A percentile compares a stretch with the other conserved stretches of the same genome.
Conservation (phyloP, 2,113 vertebrate species). For the Clarias magur region DNA sequence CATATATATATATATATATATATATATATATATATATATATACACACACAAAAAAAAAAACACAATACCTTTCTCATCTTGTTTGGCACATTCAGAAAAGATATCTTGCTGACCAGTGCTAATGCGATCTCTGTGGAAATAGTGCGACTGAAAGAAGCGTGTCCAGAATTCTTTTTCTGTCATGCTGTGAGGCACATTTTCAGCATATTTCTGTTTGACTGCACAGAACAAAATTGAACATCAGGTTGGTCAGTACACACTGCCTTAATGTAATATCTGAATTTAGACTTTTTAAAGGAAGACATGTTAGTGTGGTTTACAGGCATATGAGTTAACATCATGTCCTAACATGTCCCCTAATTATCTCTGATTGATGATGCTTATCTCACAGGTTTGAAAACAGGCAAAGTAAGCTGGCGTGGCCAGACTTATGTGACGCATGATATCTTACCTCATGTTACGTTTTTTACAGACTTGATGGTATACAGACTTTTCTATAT, state of each 20-base stretch:
- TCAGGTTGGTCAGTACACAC: not conserved
- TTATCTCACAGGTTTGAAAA: not conserved
- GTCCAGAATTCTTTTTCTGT: slow-evolving; percentile 99
- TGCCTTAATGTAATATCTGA: not conserved
- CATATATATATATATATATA: too few species aligned
- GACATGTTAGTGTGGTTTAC: not conserved
- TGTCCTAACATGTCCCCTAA: not conserved
- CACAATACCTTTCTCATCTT: slow-evolving; percentile 89
- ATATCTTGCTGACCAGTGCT: slow-evolving; percentile 94
- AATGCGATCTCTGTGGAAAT: slow-evolving; percentile 96
- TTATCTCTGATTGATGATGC: not conserved
- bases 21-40: too few species aligned
- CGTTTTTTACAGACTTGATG: too few species aligned
- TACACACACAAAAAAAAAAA: too few species aligned
- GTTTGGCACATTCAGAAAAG: slow-evolving; percentile 96
- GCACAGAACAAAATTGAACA: slow-evolving; percentile 47
- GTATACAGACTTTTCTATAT: too few species aligned
- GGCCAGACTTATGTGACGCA: too few species aligned
- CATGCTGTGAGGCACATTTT: slow-evolving; percentile 96
- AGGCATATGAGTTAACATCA: not conserved
- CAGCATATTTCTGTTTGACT: slow-evolving; percentile 97
- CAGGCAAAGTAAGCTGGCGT: not conserved
- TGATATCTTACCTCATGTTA: too few species aligned
- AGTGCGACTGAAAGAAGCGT: slow-evolving; percentile 97
- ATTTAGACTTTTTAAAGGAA: not conserved